A percentile compares a stretch with the other conserved stretches of the same genome.
Evolutionary conservation across 2,113 vertebrate genomes (phyloP).

Genomic region (Rhynchomys soricoides): DNA sequence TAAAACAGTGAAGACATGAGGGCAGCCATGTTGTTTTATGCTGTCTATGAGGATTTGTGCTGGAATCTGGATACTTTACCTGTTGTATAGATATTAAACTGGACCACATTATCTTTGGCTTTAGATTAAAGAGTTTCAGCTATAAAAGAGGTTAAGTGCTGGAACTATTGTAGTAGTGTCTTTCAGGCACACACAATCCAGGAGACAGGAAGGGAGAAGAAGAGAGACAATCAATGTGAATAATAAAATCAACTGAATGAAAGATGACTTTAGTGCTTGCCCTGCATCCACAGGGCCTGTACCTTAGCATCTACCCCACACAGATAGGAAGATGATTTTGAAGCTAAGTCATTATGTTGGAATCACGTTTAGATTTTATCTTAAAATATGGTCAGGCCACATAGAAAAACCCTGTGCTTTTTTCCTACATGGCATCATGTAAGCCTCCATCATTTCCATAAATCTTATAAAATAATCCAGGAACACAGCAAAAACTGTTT

Average conservation of each 20-base stretch:
- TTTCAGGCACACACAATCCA: not conserved
- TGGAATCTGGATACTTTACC: not conserved
- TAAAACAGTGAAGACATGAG: not conserved
- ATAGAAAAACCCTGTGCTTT: slow-evolving; percentile 42
- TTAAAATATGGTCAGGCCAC: slow-evolving; percentile 27
- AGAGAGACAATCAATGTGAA: not conserved
- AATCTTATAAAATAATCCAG: slow-evolving; percentile 60
- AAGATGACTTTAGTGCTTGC: not conserved
- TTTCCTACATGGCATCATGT: not conserved
- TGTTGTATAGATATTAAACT: not conserved
- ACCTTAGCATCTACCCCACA: not conserved
- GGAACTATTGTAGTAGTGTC: not conserved
- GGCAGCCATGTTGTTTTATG: not conserved
- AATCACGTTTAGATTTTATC: slow-evolving; percentile 41
- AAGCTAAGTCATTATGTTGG: not conserved
- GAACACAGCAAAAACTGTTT: slow-evolving; percentile 54
- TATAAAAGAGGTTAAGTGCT: slow-evolving; percentile 8
- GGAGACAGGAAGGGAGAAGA: not conserved
- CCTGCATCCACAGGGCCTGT: not conserved
- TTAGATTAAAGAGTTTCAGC: slow-evolving; percentile 26
- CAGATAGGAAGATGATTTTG: not conserved
- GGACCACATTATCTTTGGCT: not conserved
- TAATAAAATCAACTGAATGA: slow-evolving; percentile 17
- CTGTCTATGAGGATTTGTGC: not conserved
- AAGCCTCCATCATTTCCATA: not conserved